Evolutionary conservation across 2,797 vertebrate genomes (phyloP), one percentile per base, ranked within the genome.

Genomic region (Premnoplex brunnescens): DNA sequence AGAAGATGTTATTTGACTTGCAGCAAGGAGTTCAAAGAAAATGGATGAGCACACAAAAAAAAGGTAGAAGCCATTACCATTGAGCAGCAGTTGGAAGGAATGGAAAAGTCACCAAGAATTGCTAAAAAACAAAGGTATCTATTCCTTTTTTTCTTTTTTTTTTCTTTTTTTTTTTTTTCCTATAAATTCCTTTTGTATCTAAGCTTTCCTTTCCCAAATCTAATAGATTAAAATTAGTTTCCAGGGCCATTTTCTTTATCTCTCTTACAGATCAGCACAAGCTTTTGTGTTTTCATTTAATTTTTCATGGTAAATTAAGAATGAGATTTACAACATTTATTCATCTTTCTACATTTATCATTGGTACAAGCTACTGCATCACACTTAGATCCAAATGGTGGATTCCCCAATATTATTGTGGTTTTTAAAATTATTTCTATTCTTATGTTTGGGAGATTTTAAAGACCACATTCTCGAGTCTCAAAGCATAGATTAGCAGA

Each of bases 1-100:
- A 96, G 85, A 88, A 28, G 75, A 90, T 58, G 19, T 4, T 86
- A 68, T 95, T 97, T 97, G 81, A 96, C 97, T 97, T 97, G 84
- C 52, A 95, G 82, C 80, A 85, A 80, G 88, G 56, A 88, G 68
- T 90, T 96, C 92, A 92, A 89, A 96, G 78, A 90, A 76, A 95
- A 78, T 88, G 49, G 41, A 58, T 73, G 28, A 88, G 26, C 44
- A 49, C 49, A 96, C 64, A 95, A 96, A 96, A 91, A 64, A 88
- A 44, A 39, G 6, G 39, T 16, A 91, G 36, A 91, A 85, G 72
- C 52, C 69, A 78, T 85, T 91, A 87, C 56, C 48, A 63, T 36
- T 79, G 27, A 92, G 49, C 17, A 86, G 20, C 4, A 69, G 21
- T 13, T 44, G 37, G 52, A 91, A 90, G 48, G 78, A 81, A 75